Evolutionary conservation across 2,113 vertebrate genomes (phyloP), one percentile per base, ranked within the genome.

Genomic region (Erpornis zantholeuca): DNA sequence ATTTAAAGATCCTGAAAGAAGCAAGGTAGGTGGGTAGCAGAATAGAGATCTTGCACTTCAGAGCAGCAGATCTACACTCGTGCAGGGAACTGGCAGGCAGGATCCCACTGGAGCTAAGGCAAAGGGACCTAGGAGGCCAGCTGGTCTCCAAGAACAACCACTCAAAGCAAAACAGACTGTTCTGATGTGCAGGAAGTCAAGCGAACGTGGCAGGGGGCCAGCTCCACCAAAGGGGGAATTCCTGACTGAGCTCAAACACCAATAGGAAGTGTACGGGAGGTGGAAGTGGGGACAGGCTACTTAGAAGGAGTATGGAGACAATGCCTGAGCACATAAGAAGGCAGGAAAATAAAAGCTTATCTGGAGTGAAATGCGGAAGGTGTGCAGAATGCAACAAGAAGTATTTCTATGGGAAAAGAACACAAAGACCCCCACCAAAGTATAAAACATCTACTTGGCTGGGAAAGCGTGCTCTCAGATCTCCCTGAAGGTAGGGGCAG

Each of bases 141-240:
- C 3, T 65, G 63, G 68, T 54, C 72, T 84, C 59, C 75, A 88
- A 77, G 76, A 88, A 50, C 36, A 20, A 42, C 6, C 31, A 76
- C 71, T 53, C 27, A 29, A 77, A 91, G 81, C 70, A 89, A 66
- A 95, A 92, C 77, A 66, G 77, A 49, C 23, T 0, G 6, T 66
- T 77, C 72, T 86, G 83, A 63, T 63, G 42, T 11, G 54, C 86
- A 89, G 89, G 87, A 94, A 94, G 77, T 70, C 89, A 89, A 91
- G 76, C 53, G 83, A 88, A 65, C 1, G 1, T 38, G 72, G 86
- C 91, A 86, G 13, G 20, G 49, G 8, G 80, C 76, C 83, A 92
- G 83, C 66, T 90, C 91, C 36, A 12, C 93, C 64, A 25, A 2
- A 81, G 15, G 91, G 91, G 95, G 92, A 96, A 95, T 88, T 96